These are phyloP conservation scores for Phylloscopus whistleri DNA, from an alignment of 2,113 vertebrate genomes.

Conservation along the genomic window DNA sequence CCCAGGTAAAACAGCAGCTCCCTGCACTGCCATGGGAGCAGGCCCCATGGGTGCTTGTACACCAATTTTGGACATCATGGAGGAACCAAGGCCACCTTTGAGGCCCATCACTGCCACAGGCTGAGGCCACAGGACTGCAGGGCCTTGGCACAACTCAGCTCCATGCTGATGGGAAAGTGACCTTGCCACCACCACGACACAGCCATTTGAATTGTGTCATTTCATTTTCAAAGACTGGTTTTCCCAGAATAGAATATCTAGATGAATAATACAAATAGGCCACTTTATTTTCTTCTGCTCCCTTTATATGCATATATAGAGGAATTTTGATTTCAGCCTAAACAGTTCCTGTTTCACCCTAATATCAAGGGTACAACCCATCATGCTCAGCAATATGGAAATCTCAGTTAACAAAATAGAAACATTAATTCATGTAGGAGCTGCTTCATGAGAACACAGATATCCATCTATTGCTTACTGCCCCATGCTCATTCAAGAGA, in stretches of 20 bases:
- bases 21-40: fast-evolving
- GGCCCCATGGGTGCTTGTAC: fast-evolving
- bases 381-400: neutral
- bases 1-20: neutral
- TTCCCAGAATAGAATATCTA: neutral
- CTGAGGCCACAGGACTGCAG: neutral
- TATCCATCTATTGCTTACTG: neutral
- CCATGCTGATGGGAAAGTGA: neutral
- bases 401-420: neutral
- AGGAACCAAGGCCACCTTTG: neutral
- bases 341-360: neutral
- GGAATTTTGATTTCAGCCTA: neutral
- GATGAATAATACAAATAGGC: neutral
- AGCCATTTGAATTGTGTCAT: neutral
- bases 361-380: neutral
- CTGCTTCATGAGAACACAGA: neutral
- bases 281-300: neutral
- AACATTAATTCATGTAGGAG: neutral
- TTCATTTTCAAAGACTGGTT: neutral
- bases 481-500: neutral
- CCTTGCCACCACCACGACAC: fast-evolving
- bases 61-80: fast-evolving
- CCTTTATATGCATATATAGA: neutral
- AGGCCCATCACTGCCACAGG: neutral
- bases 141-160: fast-evolving